Conservation (phyloP, 2,797 vertebrate genomes). For the Smutsia gigantea region DNA sequence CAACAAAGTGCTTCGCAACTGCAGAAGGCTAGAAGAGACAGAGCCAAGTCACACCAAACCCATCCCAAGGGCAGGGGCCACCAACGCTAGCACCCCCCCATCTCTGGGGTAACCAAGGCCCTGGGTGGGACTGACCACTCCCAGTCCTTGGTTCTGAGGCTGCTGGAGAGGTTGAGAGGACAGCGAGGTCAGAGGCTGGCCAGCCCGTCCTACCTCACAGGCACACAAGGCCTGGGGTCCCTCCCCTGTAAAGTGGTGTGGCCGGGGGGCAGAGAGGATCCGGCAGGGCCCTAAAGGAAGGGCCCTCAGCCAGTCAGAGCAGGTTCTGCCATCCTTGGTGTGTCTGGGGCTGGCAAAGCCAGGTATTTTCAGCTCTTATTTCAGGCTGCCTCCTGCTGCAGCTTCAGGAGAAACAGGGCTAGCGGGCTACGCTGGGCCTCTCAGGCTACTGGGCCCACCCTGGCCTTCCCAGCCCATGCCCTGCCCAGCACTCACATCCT, state of each 20-base stretch:
- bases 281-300: background rate
- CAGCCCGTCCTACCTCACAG: background rate
- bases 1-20: slow-evolving; percentile 97
- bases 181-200: background rate
- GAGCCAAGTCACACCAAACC: background rate
- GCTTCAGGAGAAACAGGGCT: background rate
- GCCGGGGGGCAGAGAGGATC: background rate
- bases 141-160: background rate
- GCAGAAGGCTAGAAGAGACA: slow-evolving; percentile 84
- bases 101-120: background rate
- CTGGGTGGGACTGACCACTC: background rate
- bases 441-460: no score
- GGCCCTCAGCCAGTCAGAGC: background rate
- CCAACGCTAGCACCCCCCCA: background rate
- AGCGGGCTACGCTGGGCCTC: background rate
- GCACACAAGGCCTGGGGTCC: background rate
- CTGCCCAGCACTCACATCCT: slow-evolving; percentile 91
- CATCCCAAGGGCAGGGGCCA: background rate
- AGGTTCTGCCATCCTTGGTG: background rate
- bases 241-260: background rate
- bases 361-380: no score
- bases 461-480: background rate
- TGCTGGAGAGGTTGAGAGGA: background rate
- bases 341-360: background rate
- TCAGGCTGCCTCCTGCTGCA: background rate